Percentiles rank a stretch among this genome's conserved stretches.
phyloP scores from a whole-genome alignment of 2,888 invertebrate species.

The Hydrotaea diabolus region DNA sequence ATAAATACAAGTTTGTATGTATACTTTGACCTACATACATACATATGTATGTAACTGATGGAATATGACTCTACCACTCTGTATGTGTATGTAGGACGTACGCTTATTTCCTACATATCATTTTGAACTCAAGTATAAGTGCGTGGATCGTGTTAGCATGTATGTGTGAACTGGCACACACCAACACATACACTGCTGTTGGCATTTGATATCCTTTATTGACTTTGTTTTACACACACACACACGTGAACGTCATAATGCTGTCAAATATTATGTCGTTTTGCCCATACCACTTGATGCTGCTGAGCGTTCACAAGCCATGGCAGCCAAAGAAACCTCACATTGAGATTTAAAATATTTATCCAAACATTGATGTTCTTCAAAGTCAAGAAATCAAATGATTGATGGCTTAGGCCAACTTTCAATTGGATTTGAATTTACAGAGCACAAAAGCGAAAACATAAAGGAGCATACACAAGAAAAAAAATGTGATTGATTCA shows the following conservation, averaged over 20 bases:
- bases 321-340: not conserved
- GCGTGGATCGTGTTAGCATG: no score
- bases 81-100: no score
- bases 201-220: not conserved
- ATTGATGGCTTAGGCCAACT: not conserved
- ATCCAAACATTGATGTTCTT: constrained; percentile 1
- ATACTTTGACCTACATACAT: not conserved
- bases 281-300: not conserved
- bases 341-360: constrained; percentile 11
- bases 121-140: no score
- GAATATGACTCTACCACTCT: not conserved
- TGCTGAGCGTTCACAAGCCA: not conserved
- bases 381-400: not conserved
- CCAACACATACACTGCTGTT: not conserved
- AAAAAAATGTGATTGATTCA: no score
- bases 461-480: not conserved
- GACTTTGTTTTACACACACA: not conserved
- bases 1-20: not conserved
- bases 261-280: not conserved
- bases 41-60: not conserved
- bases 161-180: not conserved
- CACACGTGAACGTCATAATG: not conserved
- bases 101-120: constrained; percentile 6
- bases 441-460: not conserved
- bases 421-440: not conserved